Evolutionary conservation across 2,113 vertebrate species (phyloP).

Genomic region (Lepisosteus osseus): DNA sequence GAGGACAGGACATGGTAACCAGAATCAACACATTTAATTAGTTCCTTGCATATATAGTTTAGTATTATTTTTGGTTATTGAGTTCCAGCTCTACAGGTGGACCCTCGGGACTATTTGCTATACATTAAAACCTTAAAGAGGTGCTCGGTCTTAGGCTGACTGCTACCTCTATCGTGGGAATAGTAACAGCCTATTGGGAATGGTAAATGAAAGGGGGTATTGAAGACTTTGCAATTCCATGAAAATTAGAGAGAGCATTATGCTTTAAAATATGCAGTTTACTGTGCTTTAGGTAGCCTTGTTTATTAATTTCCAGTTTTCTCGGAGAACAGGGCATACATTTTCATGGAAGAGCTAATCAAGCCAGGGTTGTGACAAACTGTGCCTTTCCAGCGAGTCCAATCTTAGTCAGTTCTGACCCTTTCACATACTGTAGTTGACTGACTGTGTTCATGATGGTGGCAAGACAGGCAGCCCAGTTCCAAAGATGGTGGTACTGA

Average conservation of each 20-base stretch:
- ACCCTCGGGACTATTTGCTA: not conserved
- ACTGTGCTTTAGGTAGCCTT: constrained; percentile 59
- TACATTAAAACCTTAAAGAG: not conserved
- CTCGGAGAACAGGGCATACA: constrained; percentile 62
- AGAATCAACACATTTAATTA: constrained; percentile 96
- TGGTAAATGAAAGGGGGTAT: constrained; percentile 31
- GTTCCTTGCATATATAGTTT: constrained; percentile 72
- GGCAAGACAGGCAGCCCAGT: no score
- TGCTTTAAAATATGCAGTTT: constrained; percentile 66
- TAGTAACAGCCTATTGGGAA: constrained; percentile 23
- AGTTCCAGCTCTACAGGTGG: not conserved
- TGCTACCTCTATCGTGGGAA: constrained; percentile 53
- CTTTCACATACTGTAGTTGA: constrained; percentile 36
- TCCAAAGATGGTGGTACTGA: no score
- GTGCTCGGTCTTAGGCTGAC: constrained; percentile 16
- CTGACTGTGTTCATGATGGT: no score
- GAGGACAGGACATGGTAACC: constrained; percentile 88
- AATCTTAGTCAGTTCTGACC: constrained; percentile 56
- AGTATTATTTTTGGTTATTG: constrained; percentile 56
- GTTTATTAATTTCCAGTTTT: constrained; percentile 66
- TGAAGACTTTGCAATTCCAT: constrained; percentile 51
- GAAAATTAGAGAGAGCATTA: constrained; percentile 54
- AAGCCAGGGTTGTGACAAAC: constrained; percentile 56
- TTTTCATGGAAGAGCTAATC: constrained; percentile 70
- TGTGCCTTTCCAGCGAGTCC: constrained; percentile 50